phyloP scores from a whole-genome alignment of 1,140 invertebrate genomes.

The Carposina sasakii region DNA sequence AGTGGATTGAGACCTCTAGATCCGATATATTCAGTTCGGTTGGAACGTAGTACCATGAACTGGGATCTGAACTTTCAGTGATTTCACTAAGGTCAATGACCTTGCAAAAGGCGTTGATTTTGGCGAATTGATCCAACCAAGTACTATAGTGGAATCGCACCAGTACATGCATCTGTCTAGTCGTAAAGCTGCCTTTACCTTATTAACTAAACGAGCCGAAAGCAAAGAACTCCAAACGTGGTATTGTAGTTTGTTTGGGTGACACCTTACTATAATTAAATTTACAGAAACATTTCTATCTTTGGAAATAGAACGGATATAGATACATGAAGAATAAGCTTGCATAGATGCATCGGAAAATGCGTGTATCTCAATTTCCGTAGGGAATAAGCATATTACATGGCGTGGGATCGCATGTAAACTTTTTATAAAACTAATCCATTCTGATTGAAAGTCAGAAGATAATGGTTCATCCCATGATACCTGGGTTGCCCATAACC shows the following conservation, averaged over 20 bases:
- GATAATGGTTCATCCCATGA: slow-evolving; percentile 1
- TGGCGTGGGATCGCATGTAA: background rate
- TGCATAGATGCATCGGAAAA: background rate
- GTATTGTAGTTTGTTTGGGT: background rate
- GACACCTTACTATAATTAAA: background rate
- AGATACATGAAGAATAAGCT: background rate
- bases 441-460: background rate
- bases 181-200: background rate
- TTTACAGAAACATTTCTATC: background rate
- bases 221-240: slow-evolving; percentile 1
- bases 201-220: background rate
- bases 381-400: background rate
- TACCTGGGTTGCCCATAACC: background rate
- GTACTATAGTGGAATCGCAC: too few relatives aligned
- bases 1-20: background rate
- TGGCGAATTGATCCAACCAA: background rate
- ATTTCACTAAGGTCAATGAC: background rate
- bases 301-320: background rate
- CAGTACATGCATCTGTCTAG: background rate
- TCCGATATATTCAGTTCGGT: background rate
- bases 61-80: background rate
- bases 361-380: background rate
- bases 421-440: background rate
- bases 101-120: background rate
- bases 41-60: background rate